Evolutionary conservation across 2,888 invertebrate species (phyloP).

Genomic region (Baccha elongata): DNA sequence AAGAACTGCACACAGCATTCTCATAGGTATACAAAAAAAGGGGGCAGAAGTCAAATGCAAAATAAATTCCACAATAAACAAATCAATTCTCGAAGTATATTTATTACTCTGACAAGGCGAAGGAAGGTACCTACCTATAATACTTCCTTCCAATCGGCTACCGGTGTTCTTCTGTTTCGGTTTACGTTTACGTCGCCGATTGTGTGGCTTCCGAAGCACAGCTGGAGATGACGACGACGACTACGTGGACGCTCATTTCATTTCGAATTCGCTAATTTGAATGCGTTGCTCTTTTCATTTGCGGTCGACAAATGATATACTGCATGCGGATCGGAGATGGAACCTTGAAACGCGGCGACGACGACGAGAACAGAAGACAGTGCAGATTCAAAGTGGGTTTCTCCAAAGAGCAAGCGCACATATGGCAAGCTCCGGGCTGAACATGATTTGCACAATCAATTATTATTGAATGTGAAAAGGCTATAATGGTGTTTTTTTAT

Average conservation of each 20-base stretch:
- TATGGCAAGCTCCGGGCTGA: constrained; percentile 54
- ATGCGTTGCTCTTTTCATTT: constrained; percentile 73
- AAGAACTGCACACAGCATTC: constrained; percentile 4
- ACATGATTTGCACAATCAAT: constrained; percentile 68
- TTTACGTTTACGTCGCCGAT: constrained; percentile 43
- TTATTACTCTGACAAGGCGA: constrained; percentile 65
- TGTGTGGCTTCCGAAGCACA: constrained; percentile 70
- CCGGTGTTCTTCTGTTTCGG: constrained; percentile 68
- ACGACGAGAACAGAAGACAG: not conserved
- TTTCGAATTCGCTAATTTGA: constrained; percentile 73
- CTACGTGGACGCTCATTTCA: constrained; percentile 58
- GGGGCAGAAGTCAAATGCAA: constrained; percentile 65
- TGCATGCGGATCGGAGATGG: constrained; percentile 51
- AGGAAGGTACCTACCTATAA: constrained; percentile 28
- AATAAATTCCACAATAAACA: constrained; percentile 73
- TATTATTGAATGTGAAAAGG: constrained; percentile 54
- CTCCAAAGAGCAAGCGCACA: constrained; percentile 37
- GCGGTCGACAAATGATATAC: constrained; percentile 73
- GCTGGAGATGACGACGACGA: constrained; percentile 53
- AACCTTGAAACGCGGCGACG: constrained; percentile 28
- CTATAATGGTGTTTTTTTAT: constrained; percentile 10
- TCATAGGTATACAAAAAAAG: constrained; percentile 5
- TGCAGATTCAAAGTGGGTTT: constrained; percentile 20
- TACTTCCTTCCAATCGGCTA: constrained; percentile 72
- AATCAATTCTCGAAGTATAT: constrained; percentile 73